Base-by-base conservation (phyloP, 1,140 invertebrate genomes). In the Caerostris darwini region DNA sequence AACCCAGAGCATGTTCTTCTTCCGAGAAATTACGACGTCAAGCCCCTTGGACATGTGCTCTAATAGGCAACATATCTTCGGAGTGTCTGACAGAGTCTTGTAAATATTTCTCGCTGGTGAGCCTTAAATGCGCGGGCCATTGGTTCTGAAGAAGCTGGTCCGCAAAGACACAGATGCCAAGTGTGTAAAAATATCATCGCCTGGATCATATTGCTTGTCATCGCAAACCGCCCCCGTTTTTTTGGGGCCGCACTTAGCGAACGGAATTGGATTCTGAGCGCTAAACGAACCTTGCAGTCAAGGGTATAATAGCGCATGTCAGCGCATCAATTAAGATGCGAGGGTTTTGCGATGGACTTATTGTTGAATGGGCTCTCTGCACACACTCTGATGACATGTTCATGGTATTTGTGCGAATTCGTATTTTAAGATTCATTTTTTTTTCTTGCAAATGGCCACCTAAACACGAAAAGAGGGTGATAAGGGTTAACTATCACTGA, bases 11-110 rank as follows among this genome's bases (percentile, higher is more conserved):
- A 19, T 88, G 58, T 91, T 58, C 57, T 50, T 77, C 53, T 34
- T 87, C 58, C 12, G n/a, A 19, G 57, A 56, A 89, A 89, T 89
- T 81, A 94, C 85, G 92, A 94, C 92, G 86, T 93, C 92, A 89
- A 59, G 59, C 50, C 86, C 34, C 34, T 71, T 89, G 92, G 92
- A 94, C 92, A 94, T 94, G 58, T 94, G 92, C 69, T 81, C 85
- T 94, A 94, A 94, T 94, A 89, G 92, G 85, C 92, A 94, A 94
- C 92, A 94, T 94, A 87, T 94, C 92, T 94, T 88, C 92, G 56
- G 14, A 17, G 14, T 17, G n/a, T 57, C 54, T 94, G 92, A 94
- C 92, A 94, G 92, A 67, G 58, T 81, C 92, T 56, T 88, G 92
- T 94, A 94, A 94, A 94, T 94, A 94, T 94, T 94, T 94, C 92